Evolutionary conservation across 2,888 invertebrate species (phyloP).

Genomic region (Bibio marci): DNA sequence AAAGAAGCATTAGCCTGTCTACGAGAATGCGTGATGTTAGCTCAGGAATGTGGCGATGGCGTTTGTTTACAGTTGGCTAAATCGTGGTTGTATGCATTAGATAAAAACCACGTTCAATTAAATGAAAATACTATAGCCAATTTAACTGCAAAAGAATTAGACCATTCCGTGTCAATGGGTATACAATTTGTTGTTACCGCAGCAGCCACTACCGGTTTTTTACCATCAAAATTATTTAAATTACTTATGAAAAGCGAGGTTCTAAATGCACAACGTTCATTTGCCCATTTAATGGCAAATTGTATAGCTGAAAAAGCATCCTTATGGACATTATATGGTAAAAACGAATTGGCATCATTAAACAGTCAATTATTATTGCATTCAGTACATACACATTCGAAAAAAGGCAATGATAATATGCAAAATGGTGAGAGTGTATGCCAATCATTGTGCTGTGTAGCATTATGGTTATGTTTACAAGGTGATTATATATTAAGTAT

Average conservation of each 20-base stretch:
- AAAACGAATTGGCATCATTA: conserved; percentile 66
- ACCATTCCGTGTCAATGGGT: conserved; percentile 54
- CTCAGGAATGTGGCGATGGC: conserved; percentile 76
- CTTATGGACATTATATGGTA: conserved; percentile 77
- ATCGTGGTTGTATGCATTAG: conserved; percentile 56
- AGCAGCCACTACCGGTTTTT: conserved; percentile 39
- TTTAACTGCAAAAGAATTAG: conserved; percentile 47
- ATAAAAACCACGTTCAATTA: conserved; percentile 36
- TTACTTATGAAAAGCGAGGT: conserved; percentile 69
- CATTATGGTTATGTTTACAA: conserved; percentile 30
- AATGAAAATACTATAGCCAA: conserved; percentile 52
- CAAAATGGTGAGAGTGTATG: conserved; percentile 48
- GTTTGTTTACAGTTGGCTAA: conserved; percentile 71
- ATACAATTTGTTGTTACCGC: conserved; percentile 63
- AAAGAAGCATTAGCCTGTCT: conserved; percentile 62
- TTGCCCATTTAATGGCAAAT: conserved; percentile 63
- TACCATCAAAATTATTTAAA: conserved; percentile 35
- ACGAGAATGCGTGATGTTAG: conserved; percentile 72
- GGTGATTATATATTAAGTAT: conserved; percentile 39
- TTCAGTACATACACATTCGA: conserved; percentile 32
- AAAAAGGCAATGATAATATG: conserved; percentile 3
- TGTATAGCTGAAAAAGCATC: conserved; percentile 69
- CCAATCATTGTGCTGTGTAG: conserved; percentile 49
- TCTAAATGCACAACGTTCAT: conserved; percentile 68
- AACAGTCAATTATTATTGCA: conserved; percentile 64